Conservation (phyloP, 2,797 vertebrate species). For the Podargus strigoides region DNA sequence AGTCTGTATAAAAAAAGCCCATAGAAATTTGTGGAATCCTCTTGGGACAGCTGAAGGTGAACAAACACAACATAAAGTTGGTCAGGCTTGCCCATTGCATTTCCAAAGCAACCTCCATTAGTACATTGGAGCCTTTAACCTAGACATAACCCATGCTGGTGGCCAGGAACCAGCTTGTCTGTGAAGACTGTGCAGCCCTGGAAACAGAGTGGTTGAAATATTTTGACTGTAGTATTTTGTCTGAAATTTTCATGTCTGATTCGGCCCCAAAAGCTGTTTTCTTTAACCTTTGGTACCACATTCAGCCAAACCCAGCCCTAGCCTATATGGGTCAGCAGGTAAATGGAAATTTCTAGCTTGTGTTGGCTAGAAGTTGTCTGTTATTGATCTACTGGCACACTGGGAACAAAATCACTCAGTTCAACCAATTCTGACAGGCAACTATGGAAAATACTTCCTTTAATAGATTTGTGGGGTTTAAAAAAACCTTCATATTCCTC, state of each 20-base stretch:
- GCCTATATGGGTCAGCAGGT: neutral
- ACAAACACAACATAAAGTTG: neutral
- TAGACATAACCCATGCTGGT: no score
- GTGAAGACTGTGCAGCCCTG: neutral
- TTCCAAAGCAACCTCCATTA: neutral
- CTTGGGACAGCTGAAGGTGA: neutral
- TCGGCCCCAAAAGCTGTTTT: neutral
- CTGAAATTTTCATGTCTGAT: neutral
- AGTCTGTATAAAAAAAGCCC: neutral
- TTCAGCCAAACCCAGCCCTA: neutral
- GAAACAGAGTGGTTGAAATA: neutral
- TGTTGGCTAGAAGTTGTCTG: neutral
- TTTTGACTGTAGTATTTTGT: neutral
- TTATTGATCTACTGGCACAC: neutral
- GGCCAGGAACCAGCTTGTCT: neutral
- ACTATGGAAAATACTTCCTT: neutral
- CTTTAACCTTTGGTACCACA: neutral
- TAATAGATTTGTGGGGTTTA: neutral
- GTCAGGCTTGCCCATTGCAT: neutral
- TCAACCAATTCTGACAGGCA: neutral
- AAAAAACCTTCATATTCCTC: no score
- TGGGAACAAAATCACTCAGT: neutral
- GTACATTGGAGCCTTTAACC: fast-evolving
- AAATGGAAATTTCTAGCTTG: neutral
- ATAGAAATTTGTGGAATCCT: neutral